Conservation (phyloP, 2,797 vertebrate species). For the Urophycis tenuis region DNA sequence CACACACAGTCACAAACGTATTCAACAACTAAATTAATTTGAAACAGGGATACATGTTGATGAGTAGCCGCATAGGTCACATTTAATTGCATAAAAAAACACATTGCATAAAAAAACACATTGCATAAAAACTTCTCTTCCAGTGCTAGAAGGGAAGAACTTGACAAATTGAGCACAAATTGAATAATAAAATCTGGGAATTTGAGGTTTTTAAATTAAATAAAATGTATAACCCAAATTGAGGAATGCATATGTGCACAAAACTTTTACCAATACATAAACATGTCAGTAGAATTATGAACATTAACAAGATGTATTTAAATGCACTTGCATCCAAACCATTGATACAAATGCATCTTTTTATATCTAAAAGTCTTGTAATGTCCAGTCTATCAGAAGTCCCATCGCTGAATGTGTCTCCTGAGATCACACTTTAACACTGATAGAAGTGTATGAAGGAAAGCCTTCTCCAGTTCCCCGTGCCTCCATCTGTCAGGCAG, state of each 20-base stretch:
- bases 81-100: background rate
- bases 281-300: too few species aligned
- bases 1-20: too few species aligned
- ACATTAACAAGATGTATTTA: too few species aligned
- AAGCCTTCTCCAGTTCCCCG: background rate
- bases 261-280: too few species aligned
- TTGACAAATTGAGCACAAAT: background rate
- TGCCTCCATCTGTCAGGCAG: slow-evolving; percentile 26
- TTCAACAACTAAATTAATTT: too few species aligned
- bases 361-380: background rate
- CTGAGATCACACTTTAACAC: background rate
- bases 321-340: background rate
- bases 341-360: background rate
- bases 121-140: background rate
- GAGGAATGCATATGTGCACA: too few species aligned
- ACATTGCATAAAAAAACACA: background rate
- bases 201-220: too few species aligned
- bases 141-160: background rate
- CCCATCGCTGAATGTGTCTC: background rate
- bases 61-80: background rate
- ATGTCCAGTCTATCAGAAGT: too few species aligned
- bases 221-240: too few species aligned
- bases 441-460: background rate
- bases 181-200: too few species aligned
- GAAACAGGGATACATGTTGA: background rate